Evolutionary conservation across 2,797 vertebrate genomes (phyloP).

Genomic region (Coregonus suidteri): DNA sequence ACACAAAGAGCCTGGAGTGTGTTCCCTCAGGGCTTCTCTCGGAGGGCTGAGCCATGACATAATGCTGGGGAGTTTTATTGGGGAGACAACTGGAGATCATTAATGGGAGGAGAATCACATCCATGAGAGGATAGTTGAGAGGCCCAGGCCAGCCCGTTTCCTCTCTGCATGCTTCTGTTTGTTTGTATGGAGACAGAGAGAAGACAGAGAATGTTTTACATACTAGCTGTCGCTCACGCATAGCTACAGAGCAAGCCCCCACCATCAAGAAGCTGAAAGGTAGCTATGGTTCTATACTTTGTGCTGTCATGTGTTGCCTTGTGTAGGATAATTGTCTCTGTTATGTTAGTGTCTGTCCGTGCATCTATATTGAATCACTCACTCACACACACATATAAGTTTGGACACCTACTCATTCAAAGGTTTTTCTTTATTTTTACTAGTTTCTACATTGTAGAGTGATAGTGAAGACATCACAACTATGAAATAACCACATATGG

Average conservation of each 20-base stretch:
- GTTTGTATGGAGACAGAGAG: conserved; percentile 35
- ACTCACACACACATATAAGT: no score
- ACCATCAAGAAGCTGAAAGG: not conserved
- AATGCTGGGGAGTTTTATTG: conserved; percentile 56
- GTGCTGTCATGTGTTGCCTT: not conserved
- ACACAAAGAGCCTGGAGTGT: conserved; percentile 30
- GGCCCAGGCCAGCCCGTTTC: conserved; percentile 13
- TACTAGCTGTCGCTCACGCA: not conserved
- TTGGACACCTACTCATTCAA: no score
- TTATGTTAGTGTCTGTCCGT: conserved; percentile 26
- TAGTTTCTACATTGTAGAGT: no score
- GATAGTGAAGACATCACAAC: no score
- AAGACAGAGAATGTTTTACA: not conserved
- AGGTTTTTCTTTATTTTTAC: no score
- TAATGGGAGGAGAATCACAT: conserved; percentile 45
- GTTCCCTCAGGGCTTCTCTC: conserved; percentile 43
- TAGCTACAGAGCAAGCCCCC: not conserved
- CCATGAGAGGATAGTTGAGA: conserved; percentile 17
- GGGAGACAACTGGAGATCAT: conserved; percentile 38
- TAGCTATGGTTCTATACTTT: not conserved
- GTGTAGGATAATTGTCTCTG: not conserved
- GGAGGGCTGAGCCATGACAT: conserved; percentile 53
- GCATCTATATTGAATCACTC: conserved; percentile 19
- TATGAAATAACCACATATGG: no score
- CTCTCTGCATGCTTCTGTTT: conserved; percentile 28